A percentile compares a stretch with the other conserved stretches of the same genome.
Conservation (phyloP, 1,140 invertebrate species). For the Aphelinus certus region DNA sequence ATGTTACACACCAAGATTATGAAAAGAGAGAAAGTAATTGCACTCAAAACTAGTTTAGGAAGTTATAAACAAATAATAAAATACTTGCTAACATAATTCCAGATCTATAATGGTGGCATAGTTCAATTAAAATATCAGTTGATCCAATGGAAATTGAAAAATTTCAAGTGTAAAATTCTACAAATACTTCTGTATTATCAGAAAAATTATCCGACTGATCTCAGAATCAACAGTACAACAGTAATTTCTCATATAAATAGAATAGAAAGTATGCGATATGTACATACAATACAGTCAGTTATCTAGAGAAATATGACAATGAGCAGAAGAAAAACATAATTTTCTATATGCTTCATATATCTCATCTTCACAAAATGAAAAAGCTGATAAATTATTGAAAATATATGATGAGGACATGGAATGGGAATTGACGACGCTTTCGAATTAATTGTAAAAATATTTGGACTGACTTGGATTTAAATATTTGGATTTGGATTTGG, state of each 20-base stretch:
- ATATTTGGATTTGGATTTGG: no score
- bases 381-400: constrained; percentile 32
- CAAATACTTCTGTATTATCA: constrained; percentile 7
- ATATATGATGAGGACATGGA: constrained; percentile 37
- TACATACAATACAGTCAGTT: constrained; percentile 11
- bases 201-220: constrained; percentile 18
- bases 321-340: no score
- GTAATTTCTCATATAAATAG: no score
- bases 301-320: no score
- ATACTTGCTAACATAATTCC: background rate
- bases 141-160: background rate
- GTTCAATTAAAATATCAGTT: background rate
- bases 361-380: no score
- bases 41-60: background rate
- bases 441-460: no score
- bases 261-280: constrained; percentile 1
- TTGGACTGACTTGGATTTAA: no score
- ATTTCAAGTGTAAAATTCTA: background rate
- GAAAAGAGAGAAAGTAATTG: no score
- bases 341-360: no score
- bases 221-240: constrained; percentile 38
- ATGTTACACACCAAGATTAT: no score
- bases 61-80: background rate
- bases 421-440: constrained; percentile 27
- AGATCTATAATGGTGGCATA: constrained; percentile 20